Evolutionary conservation across 2,113 vertebrate genomes (phyloP).

Genomic region (Papio anubis): DNA sequence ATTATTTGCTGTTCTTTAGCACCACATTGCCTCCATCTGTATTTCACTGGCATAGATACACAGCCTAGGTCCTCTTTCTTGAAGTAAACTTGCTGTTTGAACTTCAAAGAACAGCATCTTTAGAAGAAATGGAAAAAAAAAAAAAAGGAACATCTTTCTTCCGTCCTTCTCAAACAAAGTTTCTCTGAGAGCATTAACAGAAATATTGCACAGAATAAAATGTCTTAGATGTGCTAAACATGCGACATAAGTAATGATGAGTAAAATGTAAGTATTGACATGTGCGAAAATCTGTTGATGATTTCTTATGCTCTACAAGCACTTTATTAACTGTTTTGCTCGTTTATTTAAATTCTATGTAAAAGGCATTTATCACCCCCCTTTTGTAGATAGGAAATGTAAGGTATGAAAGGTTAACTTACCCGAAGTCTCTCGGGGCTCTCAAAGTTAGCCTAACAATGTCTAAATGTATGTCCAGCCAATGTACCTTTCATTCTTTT

Average conservation of each 20-base stretch:
- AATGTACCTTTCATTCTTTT: not conserved
- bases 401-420: not conserved
- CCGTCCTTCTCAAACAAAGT: not conserved
- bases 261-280: not conserved
- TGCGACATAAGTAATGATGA: not conserved
- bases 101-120: not conserved
- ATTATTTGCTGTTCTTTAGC: not conserved
- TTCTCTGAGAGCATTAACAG: not conserved
- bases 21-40: not conserved
- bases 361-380: not conserved
- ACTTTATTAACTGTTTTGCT: not conserved
- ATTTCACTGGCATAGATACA: not conserved
- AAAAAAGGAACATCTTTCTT: not conserved
- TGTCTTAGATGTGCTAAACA: rapidly evolving
- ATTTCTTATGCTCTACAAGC: not conserved
- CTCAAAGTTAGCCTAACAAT: not conserved
- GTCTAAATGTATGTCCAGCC: not conserved
- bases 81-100: not conserved
- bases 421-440: not conserved
- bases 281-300: not conserved
- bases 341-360: not conserved
- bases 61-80: not conserved
- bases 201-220: not conserved
- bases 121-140: not conserved
- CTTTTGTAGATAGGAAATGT: not conserved